phyloP scores from a whole-genome alignment of 1,140 invertebrate species.

The Potamilus streckersoni region DNA sequence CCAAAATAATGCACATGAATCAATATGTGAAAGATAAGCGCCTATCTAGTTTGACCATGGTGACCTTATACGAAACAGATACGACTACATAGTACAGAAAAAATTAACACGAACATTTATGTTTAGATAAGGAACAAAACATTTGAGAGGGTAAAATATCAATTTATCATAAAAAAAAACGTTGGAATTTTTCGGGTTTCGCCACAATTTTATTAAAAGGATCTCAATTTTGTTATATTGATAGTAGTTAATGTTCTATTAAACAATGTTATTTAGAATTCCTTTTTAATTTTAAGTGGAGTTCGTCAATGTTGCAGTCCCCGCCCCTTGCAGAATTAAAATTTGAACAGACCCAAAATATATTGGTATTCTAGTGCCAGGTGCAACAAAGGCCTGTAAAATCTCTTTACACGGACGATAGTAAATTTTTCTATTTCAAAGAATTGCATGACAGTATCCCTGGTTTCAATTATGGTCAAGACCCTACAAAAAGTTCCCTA shows the following conservation, averaged over 20 bases:
- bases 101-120: slow-evolving; percentile 26
- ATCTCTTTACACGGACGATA: slow-evolving; percentile 21
- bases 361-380: slow-evolving; percentile 40
- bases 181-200: slow-evolving; percentile 38
- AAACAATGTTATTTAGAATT: slow-evolving; percentile 45
- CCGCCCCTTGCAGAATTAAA: slow-evolving; percentile 49
- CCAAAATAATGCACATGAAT: too few species aligned
- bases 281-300: slow-evolving; percentile 50
- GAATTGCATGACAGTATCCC: too few species aligned
- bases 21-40: slow-evolving; percentile 24
- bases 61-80: slow-evolving; percentile 38
- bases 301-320: slow-evolving; percentile 66
- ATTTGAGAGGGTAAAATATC: slow-evolving; percentile 38
- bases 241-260: slow-evolving; percentile 37
- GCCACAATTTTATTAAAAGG: slow-evolving; percentile 36
- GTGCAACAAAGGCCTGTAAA: slow-evolving; percentile 10
- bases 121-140: slow-evolving; percentile 42
- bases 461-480: too few species aligned
- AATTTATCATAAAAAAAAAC: slow-evolving; percentile 34
- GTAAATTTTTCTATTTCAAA: too few species aligned
- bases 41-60: slow-evolving; percentile 40
- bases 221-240: slow-evolving; percentile 30
- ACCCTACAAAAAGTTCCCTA: too few species aligned
- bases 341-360: slow-evolving; percentile 26
- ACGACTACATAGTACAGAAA: slow-evolving; percentile 40